These are phyloP conservation scores for Calidris pygmaea DNA, from an alignment of 2,113 vertebrate genomes.

Conservation along the genomic window DNA sequence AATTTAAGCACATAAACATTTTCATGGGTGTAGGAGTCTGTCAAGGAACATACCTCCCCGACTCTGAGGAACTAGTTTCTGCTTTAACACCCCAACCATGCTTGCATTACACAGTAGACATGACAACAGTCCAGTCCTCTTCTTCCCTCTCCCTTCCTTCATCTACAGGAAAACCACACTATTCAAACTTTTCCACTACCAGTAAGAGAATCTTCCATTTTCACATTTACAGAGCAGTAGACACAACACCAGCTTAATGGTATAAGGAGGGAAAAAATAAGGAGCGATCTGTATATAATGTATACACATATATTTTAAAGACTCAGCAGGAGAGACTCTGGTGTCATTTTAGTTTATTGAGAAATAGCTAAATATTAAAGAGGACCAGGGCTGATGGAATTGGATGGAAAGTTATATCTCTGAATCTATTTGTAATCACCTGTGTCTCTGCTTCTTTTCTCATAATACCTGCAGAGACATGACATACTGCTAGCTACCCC, in stretches of 20 bases:
- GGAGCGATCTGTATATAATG: background rate
- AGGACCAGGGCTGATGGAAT: background rate
- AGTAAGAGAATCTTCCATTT: constrained; percentile 45
- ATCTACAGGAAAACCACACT: background rate
- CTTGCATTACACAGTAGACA: constrained; percentile 43
- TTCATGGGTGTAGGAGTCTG: constrained; percentile 54
- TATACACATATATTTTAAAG: constrained; percentile 31
- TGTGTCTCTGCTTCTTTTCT: constrained; percentile 19
- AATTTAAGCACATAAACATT: constrained; percentile 37
- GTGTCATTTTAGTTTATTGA: constrained; percentile 34
- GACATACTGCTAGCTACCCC: background rate
- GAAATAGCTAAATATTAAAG: constrained; percentile 35
- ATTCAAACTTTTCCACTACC: constrained; percentile 32
- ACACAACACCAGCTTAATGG: constrained; percentile 51
- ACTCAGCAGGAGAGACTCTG: background rate
- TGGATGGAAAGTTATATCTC: constrained; percentile 5
- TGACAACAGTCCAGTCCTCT: background rate
- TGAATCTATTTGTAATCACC: constrained; percentile 34
- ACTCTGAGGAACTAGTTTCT: constrained; percentile 50
- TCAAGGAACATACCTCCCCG: constrained; percentile 42
- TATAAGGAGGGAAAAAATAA: constrained; percentile 16
- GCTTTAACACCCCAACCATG: constrained; percentile 52
- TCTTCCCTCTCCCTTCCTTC: background rate
- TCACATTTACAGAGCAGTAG: constrained; percentile 54
- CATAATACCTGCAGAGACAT: background rate